Conservation (phyloP, 2,888 invertebrate species). For the Deilephila elpenor region DNA sequence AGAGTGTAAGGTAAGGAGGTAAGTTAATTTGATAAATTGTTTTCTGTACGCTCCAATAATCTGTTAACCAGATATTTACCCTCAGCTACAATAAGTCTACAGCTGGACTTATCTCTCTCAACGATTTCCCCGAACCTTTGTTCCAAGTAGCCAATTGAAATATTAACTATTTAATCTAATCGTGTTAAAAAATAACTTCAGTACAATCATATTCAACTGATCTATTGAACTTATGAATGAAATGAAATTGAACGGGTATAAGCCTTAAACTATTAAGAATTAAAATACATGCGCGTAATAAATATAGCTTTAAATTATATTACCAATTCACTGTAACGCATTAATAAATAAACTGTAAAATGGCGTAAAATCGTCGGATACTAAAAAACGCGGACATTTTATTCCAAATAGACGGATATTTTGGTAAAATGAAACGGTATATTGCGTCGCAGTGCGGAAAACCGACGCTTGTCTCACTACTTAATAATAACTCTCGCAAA, state of each 20-base stretch:
- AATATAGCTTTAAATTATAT: background rate
- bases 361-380: background rate
- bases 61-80: background rate
- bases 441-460: slow-evolving; percentile 71
- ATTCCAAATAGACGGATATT: slow-evolving; percentile 61
- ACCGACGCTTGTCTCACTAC: slow-evolving; percentile 32
- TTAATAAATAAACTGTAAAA: background rate
- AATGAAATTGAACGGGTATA: too few relatives aligned
- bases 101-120: too few relatives aligned
- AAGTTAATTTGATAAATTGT: background rate
- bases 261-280: too few relatives aligned
- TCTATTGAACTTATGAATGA: too few relatives aligned
- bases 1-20: background rate
- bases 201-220: too few relatives aligned
- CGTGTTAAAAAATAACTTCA: too few relatives aligned
- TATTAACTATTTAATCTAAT: too few relatives aligned
- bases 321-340: background rate
- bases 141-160: too few relatives aligned
- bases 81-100: too few relatives aligned
- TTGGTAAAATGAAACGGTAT: slow-evolving; percentile 73
- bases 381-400: slow-evolving; percentile 42
- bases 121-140: too few relatives aligned
- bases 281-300: too few relatives aligned
- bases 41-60: background rate
- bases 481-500: slow-evolving; percentile 20